Evolutionary conservation across 2,113 vertebrate genomes (phyloP).

Genomic region (Cyphomyrus plagiostoma): DNA sequence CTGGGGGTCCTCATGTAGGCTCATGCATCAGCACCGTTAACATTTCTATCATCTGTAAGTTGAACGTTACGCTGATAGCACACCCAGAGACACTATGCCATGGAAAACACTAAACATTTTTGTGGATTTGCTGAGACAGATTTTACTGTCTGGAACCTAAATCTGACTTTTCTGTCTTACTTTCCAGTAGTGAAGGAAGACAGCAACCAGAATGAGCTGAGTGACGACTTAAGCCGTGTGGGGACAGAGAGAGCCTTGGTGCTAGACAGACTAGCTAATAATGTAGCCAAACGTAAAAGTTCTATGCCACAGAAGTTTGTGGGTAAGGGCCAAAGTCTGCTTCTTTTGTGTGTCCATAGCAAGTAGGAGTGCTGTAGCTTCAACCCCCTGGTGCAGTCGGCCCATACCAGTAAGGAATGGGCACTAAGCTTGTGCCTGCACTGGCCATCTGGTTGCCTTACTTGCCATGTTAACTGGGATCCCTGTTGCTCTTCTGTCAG

Average conservation of each 20-base stretch:
- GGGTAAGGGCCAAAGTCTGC: slow-evolving; percentile 94
- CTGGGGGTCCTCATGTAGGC: not conserved
- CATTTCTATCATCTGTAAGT: not conserved
- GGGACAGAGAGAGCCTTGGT: slow-evolving; percentile 93
- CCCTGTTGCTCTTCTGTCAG: slow-evolving; percentile 5
- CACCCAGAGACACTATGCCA: not conserved
- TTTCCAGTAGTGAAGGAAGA: slow-evolving; percentile 98
- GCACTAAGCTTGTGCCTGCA: not conserved
- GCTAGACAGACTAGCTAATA: slow-evolving; percentile 99
- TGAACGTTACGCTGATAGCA: not conserved
- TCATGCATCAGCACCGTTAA: not conserved
- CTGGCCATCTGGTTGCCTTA: not conserved
- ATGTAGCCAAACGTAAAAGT: slow-evolving; percentile 99
- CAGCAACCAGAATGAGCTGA: slow-evolving; percentile 92
- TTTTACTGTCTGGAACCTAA: slow-evolving; percentile 54
- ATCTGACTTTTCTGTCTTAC: slow-evolving; percentile 75
- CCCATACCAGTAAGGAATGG: not conserved
- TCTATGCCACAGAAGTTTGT: slow-evolving; percentile 99
- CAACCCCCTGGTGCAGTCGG: not conserved
- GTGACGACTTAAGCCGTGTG: slow-evolving; percentile 94
- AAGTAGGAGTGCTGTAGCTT: slow-evolving; percentile 12
- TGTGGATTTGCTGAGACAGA: slow-evolving; percentile 33
- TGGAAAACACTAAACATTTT: not conserved
- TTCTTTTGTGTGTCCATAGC: slow-evolving; percentile 60
- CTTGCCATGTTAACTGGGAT: not conserved